Conservation (phyloP, 2,797 vertebrate species). For the Platyrinchus mystaceus region DNA sequence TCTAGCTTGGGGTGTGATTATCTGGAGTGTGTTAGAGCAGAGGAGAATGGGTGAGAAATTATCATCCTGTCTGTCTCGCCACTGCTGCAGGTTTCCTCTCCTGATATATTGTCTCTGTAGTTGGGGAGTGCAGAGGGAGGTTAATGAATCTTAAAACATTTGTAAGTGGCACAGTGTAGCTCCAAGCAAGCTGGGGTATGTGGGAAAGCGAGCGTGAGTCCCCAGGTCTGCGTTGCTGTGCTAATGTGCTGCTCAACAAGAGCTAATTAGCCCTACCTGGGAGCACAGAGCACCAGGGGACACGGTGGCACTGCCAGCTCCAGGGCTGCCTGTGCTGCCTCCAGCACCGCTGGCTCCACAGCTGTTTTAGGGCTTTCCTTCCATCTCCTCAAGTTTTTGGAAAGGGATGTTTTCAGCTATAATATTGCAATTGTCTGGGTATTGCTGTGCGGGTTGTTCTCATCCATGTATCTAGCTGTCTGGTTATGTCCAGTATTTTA, state of each 20-base stretch:
- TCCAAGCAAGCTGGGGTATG: neutral
- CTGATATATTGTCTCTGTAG: slow-evolving; percentile 36
- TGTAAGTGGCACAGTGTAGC: slow-evolving; percentile 24
- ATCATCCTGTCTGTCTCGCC: slow-evolving; percentile 27
- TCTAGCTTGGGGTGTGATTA: slow-evolving; percentile 43
- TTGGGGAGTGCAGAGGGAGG: slow-evolving; percentile 17
- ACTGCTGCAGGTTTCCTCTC: slow-evolving; percentile 26
- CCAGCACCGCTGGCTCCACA: neutral
- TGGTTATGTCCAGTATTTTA: neutral
- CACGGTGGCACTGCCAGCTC: neutral
- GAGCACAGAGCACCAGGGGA: neutral
- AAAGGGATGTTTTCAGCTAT: neutral
- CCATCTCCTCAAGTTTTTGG: neutral
- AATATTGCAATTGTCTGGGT: neutral
- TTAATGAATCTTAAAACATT: slow-evolving; percentile 58
- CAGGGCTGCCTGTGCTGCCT: neutral
- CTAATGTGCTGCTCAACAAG: neutral
- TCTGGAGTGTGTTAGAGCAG: slow-evolving; percentile 16
- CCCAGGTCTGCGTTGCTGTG: neutral
- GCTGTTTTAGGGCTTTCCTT: neutral
- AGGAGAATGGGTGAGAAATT: slow-evolving; percentile 32
- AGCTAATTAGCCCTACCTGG: slow-evolving; percentile 21
- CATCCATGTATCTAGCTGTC: neutral
- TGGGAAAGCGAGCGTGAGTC: fast-evolving
- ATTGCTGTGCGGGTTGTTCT: neutral